These are phyloP conservation scores for Tragelaphus scriptus DNA, from an alignment of 2,113 vertebrate species.

Conservation along the genomic window DNA sequence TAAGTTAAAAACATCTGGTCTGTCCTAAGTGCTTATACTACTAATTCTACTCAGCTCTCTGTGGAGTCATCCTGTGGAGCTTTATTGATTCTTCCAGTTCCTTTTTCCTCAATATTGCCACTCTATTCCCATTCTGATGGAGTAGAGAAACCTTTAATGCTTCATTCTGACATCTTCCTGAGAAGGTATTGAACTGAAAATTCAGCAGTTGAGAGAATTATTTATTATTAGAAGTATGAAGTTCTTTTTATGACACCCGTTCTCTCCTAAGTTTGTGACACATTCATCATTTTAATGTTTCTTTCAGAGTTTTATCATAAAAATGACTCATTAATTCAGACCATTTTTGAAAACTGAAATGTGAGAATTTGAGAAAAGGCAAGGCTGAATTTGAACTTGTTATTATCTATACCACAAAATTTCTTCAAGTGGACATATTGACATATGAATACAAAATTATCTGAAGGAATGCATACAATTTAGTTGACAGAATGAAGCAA, in stretches of 20 bases:
- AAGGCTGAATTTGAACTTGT: background rate
- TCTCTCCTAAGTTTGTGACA: slow-evolving; percentile 33
- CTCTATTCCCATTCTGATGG: slow-evolving; percentile 7
- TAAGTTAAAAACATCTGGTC: background rate
- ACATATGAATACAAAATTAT: background rate
- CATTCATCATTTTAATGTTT: slow-evolving; percentile 57
- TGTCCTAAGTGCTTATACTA: background rate
- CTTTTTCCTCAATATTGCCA: background rate
- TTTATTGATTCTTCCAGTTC: slow-evolving; percentile 3
- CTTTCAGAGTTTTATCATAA: slow-evolving; percentile 49
- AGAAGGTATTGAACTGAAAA: slow-evolving; percentile 54
- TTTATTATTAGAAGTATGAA: slow-evolving; percentile 60
- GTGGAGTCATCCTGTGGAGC: background rate
- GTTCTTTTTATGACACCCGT: slow-evolving; percentile 20
- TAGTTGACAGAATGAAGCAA: background rate
- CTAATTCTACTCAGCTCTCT: background rate
- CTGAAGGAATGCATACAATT: background rate
- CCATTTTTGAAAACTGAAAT: slow-evolving; percentile 35
- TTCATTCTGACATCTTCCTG: slow-evolving; percentile 61
- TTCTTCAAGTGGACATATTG: background rate
- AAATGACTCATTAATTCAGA: slow-evolving; percentile 49
- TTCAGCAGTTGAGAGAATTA: slow-evolving; percentile 48
- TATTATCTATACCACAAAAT: background rate
- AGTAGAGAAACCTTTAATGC: slow-evolving; percentile 30
- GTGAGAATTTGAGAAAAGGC: slow-evolving; percentile 6